phyloP scores from a whole-genome alignment of 2,888 invertebrate genomes.

The Limnephilus marmoratus region DNA sequence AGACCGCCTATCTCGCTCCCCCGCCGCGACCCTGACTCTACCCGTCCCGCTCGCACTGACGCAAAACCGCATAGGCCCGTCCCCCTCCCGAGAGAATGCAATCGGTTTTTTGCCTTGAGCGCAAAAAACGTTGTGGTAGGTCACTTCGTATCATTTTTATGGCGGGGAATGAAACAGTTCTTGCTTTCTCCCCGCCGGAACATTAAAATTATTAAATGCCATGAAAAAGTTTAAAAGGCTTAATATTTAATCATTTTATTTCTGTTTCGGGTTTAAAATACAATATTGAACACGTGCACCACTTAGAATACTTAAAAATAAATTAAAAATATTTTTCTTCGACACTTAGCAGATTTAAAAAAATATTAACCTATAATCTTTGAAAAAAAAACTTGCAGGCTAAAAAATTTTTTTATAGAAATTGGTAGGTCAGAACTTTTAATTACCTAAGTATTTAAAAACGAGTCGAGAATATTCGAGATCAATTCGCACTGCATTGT shows the following conservation, averaged over 20 bases:
- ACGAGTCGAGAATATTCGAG: too few relatives aligned
- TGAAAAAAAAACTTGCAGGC: too few relatives aligned
- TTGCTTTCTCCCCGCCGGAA: not conserved
- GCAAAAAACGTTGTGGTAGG: constrained; percentile 65
- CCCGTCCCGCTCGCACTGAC: constrained; percentile 39
- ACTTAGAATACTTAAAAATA: too few relatives aligned
- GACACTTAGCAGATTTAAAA: not conserved
- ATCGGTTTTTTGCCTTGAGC: constrained; percentile 64
- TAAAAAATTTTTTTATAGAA: too few relatives aligned
- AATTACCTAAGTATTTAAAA: too few relatives aligned
- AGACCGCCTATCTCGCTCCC: constrained; percentile 20
- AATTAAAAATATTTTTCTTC: not conserved
- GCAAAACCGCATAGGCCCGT: constrained; percentile 16
- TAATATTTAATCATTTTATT: not conserved
- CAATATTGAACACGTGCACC: too few relatives aligned
- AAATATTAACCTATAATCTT: too few relatives aligned
- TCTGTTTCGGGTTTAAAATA: not conserved
- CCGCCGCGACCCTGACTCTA: constrained; percentile 45
- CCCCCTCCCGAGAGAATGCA: constrained; percentile 58
- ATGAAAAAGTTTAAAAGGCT: not conserved
- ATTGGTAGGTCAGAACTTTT: too few relatives aligned
- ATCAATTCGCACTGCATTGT: too few relatives aligned
- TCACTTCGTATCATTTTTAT: constrained; percentile 57
- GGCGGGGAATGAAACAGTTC: constrained; percentile 40
- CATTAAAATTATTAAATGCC: not conserved